These are phyloP conservation scores for Apus apus DNA, from an alignment of 2,113 vertebrate genomes.

Conservation along the genomic window DNA sequence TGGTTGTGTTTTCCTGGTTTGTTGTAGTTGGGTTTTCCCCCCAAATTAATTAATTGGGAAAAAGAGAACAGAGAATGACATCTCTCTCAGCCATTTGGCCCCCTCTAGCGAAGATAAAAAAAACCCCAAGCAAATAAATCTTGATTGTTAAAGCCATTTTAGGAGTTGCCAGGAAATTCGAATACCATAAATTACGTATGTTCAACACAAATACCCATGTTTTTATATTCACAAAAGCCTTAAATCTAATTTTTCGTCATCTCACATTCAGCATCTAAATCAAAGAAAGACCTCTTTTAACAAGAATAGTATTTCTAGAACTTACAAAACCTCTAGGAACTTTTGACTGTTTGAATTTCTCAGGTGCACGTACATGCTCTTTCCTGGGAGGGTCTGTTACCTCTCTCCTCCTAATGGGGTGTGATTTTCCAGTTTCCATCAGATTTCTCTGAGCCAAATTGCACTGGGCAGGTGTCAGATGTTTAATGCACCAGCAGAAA, in stretches of 20 bases:
- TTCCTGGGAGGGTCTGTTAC: background rate
- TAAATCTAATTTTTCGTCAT: constrained; percentile 37
- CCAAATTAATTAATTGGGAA: background rate
- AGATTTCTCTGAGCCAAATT: background rate
- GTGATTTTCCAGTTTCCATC: background rate
- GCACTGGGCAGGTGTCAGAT: background rate
- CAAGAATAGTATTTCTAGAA: background rate
- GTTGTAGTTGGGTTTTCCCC: background rate
- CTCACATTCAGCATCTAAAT: background rate
- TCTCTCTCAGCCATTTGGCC: background rate
- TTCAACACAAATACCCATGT: constrained; percentile 11
- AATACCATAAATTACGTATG: constrained; percentile 19
- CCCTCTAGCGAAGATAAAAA: background rate
- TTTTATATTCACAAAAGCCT: constrained; percentile 18
- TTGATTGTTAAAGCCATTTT: constrained; percentile 29
- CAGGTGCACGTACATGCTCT: background rate
- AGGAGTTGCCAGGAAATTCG: background rate
- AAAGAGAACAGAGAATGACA: background rate
- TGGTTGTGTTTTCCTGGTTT: background rate
- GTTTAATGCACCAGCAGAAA: background rate
- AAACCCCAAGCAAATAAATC: background rate
- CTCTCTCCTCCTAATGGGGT: background rate
- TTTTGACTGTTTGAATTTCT: background rate
- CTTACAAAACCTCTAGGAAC: background rate
- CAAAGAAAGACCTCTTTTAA: background rate